These are phyloP conservation scores for Sepiola atlantica DNA, from an alignment of 2,888 invertebrate genomes.

Conservation along the genomic window DNA sequence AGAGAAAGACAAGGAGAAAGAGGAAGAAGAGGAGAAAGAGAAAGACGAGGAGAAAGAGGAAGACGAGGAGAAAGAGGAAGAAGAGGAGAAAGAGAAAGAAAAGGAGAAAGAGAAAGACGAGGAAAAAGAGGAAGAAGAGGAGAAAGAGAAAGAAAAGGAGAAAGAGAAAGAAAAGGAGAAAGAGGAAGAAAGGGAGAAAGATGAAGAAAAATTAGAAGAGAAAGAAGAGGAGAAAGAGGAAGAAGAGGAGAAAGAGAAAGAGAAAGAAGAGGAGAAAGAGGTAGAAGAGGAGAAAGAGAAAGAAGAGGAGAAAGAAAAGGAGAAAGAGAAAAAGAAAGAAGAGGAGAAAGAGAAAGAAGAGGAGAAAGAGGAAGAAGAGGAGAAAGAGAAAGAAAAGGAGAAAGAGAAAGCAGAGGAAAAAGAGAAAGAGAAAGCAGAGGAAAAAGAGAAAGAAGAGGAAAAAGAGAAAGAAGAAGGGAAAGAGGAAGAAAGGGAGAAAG, in stretches of 20 bases:
- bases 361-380: too few relatives aligned
- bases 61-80: not conserved
- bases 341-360: not conserved
- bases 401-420: not conserved
- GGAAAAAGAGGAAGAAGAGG: not conserved
- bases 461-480: too few relatives aligned
- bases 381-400: not conserved
- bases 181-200: too few relatives aligned
- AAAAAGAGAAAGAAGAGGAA: not conserved
- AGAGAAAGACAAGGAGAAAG: too few relatives aligned
- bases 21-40: not conserved
- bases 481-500: too few relatives aligned
- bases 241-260: too few relatives aligned
- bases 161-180: not conserved
- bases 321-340: too few relatives aligned
- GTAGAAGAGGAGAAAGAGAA: too few relatives aligned
- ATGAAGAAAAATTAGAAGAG: too few relatives aligned
- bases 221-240: not conserved
- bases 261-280: too few relatives aligned
- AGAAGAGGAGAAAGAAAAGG: too few relatives aligned
- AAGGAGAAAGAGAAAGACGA: not conserved
- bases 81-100: not conserved
- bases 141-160: not conserved
- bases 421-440: not conserved
- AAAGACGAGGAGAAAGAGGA: not conserved